These are phyloP conservation scores for Telmatherina bonti DNA, from an alignment of 2,797 vertebrate genomes.

Conservation along the genomic window DNA sequence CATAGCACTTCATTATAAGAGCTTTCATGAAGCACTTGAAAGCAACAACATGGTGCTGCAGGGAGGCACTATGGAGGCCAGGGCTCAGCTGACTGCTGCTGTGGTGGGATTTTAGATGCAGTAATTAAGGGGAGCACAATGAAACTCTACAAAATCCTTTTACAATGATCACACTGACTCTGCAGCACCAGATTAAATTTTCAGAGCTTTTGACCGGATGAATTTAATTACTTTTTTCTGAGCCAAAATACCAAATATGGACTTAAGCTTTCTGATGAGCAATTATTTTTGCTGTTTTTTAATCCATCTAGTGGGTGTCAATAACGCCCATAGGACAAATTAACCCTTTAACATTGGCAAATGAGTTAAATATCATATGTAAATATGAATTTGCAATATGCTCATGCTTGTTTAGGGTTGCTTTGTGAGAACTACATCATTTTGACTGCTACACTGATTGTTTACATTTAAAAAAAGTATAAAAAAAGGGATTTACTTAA, in stretches of 20 bases:
- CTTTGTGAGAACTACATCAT: too few species aligned
- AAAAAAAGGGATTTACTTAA: too few species aligned
- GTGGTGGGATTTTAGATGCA: conserved; percentile 10
- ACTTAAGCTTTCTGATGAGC: too few species aligned
- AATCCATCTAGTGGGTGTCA: background rate
- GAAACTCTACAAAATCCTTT: background rate
- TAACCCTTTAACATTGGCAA: background rate
- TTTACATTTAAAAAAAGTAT: background rate
- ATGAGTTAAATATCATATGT: background rate
- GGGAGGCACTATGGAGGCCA: conserved; percentile 24
- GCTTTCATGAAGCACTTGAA: conserved; percentile 44
- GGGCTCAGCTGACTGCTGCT: conserved; percentile 7
- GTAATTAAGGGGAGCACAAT: conserved; percentile 1
- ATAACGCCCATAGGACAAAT: background rate
- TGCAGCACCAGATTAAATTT: background rate
- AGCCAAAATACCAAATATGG: background rate
- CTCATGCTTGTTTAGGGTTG: background rate
- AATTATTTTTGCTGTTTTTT: too few species aligned
- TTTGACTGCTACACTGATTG: too few species aligned
- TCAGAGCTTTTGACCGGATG: background rate
- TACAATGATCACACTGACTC: background rate
- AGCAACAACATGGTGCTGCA: conserved; percentile 41
- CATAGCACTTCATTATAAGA: conserved; percentile 15
- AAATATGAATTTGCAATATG: background rate
- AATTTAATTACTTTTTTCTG: background rate